Evolutionary conservation across 1,140 invertebrate species (phyloP), one percentile per base, ranked within the genome.

Genomic region (Bombus soroeensis): DNA sequence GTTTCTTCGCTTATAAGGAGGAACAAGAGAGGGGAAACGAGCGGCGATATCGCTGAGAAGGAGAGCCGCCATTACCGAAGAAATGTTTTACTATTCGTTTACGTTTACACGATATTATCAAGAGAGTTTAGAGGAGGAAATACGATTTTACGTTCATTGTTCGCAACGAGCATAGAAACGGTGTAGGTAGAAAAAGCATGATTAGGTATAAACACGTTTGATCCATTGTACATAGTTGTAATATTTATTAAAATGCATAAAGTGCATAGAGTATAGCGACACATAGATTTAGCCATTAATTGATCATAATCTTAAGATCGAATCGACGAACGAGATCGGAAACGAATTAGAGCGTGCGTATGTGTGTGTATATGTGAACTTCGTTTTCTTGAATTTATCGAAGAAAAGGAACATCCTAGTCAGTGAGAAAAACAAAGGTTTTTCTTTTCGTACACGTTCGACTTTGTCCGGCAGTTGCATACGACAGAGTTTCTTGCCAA

Each of bases 211-310:
- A 89, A 89, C 72, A 79, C 73, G 78, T 80, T 89, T 84, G n/a
- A 87, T 83, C 83, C 68, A 84, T 77, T 95, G 94, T 95, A 95
- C 92, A 95, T 95, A 95, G 87, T 94, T 95, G 94, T 95, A 95
- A 95, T 94, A 94, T 95, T 94, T 95, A 95, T 95, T 94, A 88
- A 92, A 91, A 88, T 91, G 76, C 87, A 80, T 87, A 87, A 66
- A 81, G 89, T 84, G 85, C 88, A 81, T 94, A 93, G 90, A 64
- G 39, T 86, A 81, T 91, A 91, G 81, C 77, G 73, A 83, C 66
- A 79, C 79, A 86, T 91, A 91, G 89, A 64, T 88, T 73, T 91
- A 91, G 88, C 79, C 83, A 76, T 88, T 88, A 88, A 90, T 88
- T 82, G 88, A 89, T 86, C 83, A 82, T 80, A 90, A 87, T 91